phyloP scores from a whole-genome alignment of 1,140 invertebrate species.

The Apis florea region DNA sequence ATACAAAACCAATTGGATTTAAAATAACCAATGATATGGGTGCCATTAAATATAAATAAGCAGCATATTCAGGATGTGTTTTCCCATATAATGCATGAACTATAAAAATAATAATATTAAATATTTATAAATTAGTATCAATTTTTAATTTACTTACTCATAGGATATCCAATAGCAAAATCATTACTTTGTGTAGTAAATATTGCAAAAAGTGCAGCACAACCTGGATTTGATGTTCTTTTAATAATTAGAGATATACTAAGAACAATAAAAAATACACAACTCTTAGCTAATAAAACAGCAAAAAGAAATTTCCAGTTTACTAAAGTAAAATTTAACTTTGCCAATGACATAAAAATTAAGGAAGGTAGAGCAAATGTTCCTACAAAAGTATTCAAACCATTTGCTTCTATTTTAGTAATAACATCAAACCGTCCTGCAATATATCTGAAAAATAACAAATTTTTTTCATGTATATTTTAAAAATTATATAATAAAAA shows the following conservation, averaged over 20 bases:
- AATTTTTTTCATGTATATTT: constrained; percentile 18
- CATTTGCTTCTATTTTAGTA: constrained; percentile 91
- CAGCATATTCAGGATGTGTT: constrained; percentile 93
- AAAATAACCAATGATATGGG: constrained; percentile 96
- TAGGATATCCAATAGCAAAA: constrained; percentile 98
- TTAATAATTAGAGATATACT: constrained; percentile 89
- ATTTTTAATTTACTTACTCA: constrained; percentile 84
- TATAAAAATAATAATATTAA: constrained; percentile 76
- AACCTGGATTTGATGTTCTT: constrained; percentile 89
- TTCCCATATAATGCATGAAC: constrained; percentile 88
- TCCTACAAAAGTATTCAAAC: constrained; percentile 95
- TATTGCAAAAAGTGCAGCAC: constrained; percentile 95
- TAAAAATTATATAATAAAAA: neutral
- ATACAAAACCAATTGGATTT: constrained; percentile 94
- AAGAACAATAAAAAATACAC: constrained; percentile 92
- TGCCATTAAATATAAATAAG: constrained; percentile 95
- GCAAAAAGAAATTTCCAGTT: constrained; percentile 95
- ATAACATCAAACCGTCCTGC: constrained; percentile 93
- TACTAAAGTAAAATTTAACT: constrained; percentile 90
- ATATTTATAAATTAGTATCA: neutral
- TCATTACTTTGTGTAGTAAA: constrained; percentile 99
- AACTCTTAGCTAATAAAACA: constrained; percentile 91
- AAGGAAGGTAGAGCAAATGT: constrained; percentile 95
- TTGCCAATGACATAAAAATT: constrained; percentile 94
- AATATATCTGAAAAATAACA: constrained; percentile 86